These are phyloP conservation scores for Troilus luridus DNA, from an alignment of 2,888 invertebrate genomes.

Conservation along the genomic window DNA sequence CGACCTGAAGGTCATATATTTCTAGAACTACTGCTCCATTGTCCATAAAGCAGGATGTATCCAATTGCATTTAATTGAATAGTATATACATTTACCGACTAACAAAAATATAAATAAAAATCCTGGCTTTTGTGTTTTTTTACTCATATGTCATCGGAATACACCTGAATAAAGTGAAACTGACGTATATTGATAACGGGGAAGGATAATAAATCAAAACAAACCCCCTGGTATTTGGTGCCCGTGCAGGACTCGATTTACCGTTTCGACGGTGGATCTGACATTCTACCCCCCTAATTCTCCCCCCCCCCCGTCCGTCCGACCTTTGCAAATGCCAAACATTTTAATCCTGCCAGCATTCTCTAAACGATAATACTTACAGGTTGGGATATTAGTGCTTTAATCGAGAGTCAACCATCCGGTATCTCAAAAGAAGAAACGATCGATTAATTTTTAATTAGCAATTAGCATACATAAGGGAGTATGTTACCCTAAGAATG, in stretches of 20 bases:
- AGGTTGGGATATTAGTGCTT: background rate
- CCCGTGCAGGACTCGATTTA: background rate
- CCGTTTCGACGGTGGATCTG: slow-evolving; percentile 39
- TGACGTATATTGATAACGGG: background rate
- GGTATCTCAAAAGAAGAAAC: too few species aligned
- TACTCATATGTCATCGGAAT: background rate
- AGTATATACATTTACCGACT: too few species aligned
- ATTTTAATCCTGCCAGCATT: slow-evolving; percentile 56
- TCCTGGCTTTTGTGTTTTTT: background rate
- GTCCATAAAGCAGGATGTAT: too few species aligned
- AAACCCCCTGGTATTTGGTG: slow-evolving; percentile 35
- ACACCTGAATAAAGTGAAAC: background rate
- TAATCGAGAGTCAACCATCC: background rate
- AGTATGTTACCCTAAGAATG: too few species aligned
- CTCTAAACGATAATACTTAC: slow-evolving; percentile 36
- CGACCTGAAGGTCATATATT: too few species aligned
- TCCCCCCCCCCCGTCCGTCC: background rate
- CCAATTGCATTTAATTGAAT: too few species aligned
- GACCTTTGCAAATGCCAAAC: slow-evolving; percentile 60
- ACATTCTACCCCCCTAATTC: slow-evolving; percentile 46
- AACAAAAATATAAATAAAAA: too few species aligned
- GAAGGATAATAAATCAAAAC: slow-evolving; percentile 15
- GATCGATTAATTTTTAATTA: too few species aligned
- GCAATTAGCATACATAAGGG: too few species aligned
- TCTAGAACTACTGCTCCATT: too few species aligned